phyloP scores from a whole-genome alignment of 2,797 vertebrate genomes.

The Cryptoblepharus egeriae region DNA sequence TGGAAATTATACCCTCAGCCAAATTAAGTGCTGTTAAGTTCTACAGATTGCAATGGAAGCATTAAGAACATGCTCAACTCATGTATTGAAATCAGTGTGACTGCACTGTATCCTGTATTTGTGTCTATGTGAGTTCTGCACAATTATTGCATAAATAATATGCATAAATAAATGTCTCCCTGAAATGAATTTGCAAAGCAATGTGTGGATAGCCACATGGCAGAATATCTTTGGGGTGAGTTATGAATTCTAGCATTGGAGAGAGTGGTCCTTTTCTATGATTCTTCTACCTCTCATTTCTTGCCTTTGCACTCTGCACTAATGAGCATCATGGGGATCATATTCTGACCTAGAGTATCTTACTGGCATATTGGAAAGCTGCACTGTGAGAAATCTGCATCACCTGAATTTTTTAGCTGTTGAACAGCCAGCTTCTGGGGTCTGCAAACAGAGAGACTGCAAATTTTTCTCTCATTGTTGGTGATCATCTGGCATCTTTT shows the following conservation, averaged over 20 bases:
- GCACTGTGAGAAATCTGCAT: constrained; percentile 46
- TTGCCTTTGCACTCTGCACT: background rate
- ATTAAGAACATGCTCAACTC: background rate
- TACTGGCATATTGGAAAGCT: constrained; percentile 40
- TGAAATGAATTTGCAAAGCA: background rate
- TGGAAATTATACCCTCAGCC: too few relatives aligned
- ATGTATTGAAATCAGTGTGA: background rate
- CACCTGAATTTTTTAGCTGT: constrained; percentile 12
- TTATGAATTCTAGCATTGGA: background rate
- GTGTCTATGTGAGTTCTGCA: background rate
- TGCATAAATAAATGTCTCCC: background rate
- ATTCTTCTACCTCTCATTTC: background rate
- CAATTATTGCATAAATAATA: background rate
- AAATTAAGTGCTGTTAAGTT: too few relatives aligned
- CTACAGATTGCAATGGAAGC: background rate
- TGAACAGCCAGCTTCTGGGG: constrained; percentile 49
- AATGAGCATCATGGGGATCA: background rate
- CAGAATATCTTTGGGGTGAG: background rate
- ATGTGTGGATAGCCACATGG: background rate
- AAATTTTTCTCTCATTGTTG: constrained; percentile 52
- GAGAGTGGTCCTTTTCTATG: background rate
- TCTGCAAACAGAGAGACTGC: constrained; percentile 41
- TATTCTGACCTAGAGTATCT: constrained; percentile 45
- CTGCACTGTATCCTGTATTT: background rate
- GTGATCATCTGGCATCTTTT: constrained; percentile 47